Evolutionary conservation across 2,797 vertebrate genomes (phyloP).

Genomic region (Lacerta bilineata): DNA sequence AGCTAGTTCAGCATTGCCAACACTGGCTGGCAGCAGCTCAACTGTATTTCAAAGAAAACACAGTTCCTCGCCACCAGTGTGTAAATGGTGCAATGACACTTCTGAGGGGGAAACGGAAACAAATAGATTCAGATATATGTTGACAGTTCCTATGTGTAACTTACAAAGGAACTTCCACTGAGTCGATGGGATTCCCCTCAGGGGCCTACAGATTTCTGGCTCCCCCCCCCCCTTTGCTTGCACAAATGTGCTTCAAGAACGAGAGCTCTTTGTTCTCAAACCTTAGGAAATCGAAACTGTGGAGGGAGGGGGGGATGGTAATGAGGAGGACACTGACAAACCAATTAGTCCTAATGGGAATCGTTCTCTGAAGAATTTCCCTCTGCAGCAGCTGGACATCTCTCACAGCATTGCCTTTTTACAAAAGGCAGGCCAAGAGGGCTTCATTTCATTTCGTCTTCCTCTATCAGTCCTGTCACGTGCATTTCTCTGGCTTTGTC

Average conservation of each 20-base stretch:
- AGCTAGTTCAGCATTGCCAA: too few species aligned
- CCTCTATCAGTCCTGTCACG: conserved; percentile 29
- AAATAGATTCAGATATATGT: neutral
- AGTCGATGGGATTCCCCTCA: neutral
- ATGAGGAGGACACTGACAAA: conserved; percentile 13
- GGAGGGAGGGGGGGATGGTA: neutral
- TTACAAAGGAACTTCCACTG: neutral
- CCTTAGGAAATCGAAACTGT: neutral
- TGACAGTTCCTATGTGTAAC: neutral
- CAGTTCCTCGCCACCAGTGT: neutral
- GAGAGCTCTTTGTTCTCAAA: neutral
- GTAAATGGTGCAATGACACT: neutral
- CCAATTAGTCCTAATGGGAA: conserved; percentile 7
- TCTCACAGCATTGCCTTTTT: conserved; percentile 10
- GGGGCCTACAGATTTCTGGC: neutral
- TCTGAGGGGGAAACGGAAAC: neutral
- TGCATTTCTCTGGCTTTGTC: neutral
- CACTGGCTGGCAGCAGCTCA: too few species aligned
- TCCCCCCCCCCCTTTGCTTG: neutral
- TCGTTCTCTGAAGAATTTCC: conserved; percentile 25
- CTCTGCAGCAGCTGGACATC: neutral
- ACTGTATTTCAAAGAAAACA: too few species aligned
- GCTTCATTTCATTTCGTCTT: conserved; percentile 35
- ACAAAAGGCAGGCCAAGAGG: neutral
- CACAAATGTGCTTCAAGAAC: neutral